phyloP scores from a whole-genome alignment of 2,797 vertebrate species.

The Acanthiza pusilla region DNA sequence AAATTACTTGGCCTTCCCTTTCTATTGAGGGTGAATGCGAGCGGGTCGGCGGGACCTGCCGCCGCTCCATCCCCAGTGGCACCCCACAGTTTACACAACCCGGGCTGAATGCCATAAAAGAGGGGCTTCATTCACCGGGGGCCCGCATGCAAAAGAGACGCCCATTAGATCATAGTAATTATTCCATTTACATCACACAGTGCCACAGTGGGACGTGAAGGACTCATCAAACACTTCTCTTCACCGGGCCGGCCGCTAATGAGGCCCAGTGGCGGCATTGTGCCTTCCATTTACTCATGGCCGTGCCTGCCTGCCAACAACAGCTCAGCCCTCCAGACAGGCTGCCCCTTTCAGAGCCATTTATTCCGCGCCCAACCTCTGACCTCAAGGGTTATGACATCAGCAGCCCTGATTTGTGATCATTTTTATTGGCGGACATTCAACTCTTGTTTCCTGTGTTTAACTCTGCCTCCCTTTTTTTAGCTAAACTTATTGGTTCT shows the following conservation, averaged over 20 bases:
- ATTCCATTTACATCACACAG: slow-evolving; percentile 79
- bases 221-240: slow-evolving; percentile 82
- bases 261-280: slow-evolving; percentile 79
- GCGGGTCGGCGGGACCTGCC: slow-evolving; percentile 69
- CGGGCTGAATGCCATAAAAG: slow-evolving; percentile 74
- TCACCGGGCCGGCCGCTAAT: slow-evolving; percentile 72
- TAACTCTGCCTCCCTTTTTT: slow-evolving; percentile 70
- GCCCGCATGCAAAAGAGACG: slow-evolving; percentile 74
- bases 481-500: slow-evolving; percentile 73
- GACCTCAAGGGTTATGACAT: slow-evolving; percentile 79
- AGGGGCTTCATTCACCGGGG: slow-evolving; percentile 74
- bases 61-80: slow-evolving; percentile 73
- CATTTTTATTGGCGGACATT: slow-evolving; percentile 82
- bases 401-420: slow-evolving; percentile 80
- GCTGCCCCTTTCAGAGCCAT: slow-evolving; percentile 78
- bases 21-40: slow-evolving; percentile 72
- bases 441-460: slow-evolving; percentile 79
- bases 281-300: slow-evolving; percentile 79
- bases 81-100: slow-evolving; percentile 76
- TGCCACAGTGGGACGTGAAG: slow-evolving; percentile 76
- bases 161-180: slow-evolving; percentile 87
- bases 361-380: slow-evolving; percentile 75
- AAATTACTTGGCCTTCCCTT: slow-evolving; percentile 69
- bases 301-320: slow-evolving; percentile 73
- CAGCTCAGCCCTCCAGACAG: slow-evolving; percentile 75